Conservation (phyloP, 2,113 vertebrate genomes). For the Myiagra hebetior region DNA sequence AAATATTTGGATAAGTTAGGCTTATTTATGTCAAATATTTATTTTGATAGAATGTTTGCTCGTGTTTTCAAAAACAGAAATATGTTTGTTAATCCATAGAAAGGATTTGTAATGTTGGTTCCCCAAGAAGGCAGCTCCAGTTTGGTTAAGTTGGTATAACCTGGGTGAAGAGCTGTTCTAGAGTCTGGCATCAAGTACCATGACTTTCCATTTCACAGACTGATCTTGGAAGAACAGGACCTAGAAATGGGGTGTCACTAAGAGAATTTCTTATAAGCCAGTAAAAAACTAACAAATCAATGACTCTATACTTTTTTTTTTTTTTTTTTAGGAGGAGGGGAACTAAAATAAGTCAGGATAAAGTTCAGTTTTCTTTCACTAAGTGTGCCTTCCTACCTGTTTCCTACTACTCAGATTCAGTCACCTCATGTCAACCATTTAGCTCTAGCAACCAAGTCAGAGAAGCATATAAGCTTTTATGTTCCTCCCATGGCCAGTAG, state of each 20-base stretch:
- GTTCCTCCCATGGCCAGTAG: background rate
- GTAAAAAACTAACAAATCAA: background rate
- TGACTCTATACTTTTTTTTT: background rate
- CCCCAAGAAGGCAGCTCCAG: background rate
- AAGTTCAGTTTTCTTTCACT: background rate
- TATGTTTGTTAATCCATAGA: background rate
- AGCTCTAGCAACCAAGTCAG: background rate
- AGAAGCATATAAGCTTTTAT: background rate
- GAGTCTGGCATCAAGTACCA: background rate
- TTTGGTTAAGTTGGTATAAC: background rate
- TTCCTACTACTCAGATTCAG: background rate
- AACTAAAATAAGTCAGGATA: background rate
- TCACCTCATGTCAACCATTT: background rate
- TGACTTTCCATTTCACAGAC: background rate
- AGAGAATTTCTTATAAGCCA: background rate
- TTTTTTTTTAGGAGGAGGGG: background rate
- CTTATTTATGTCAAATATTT: background rate
- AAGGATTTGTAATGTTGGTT: background rate
- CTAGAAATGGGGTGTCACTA: background rate
- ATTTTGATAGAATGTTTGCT: background rate
- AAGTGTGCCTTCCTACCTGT: background rate
- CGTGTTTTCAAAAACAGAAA: background rate
- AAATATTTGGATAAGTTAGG: background rate
- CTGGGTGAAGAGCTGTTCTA: background rate
- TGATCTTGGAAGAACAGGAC: background rate